Base-by-base conservation (phyloP, 2,888 invertebrate genomes). In the Hypomecis atomaria region DNA sequence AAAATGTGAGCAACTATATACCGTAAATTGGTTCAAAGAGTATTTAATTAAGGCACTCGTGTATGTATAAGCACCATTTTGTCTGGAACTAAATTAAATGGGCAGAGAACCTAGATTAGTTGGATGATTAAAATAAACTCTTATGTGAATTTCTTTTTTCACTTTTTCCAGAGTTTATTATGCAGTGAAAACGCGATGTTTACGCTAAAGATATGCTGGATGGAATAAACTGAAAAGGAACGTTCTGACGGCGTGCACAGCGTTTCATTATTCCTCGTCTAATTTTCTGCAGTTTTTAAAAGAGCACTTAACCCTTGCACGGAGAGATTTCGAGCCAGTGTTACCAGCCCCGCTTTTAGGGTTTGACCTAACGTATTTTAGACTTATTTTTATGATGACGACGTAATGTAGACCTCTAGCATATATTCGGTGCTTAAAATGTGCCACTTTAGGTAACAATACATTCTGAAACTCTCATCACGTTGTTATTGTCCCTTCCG, bases 261-360 rank as follows among this genome's bases (percentile, higher is more conserved):
- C 66, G 49, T 73, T 69, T 72, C 73, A 75, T 77, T 78, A 79
- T 81, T 76, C 72, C 69, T 59, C 73, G 82, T 83, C 79, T 82
- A 84, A 85, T 85, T 85, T 83, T 79, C 75, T 78, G 76, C 78
- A 82, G 77, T 74, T 81, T 80, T 79, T 78, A 82, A 79, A 77
- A 77, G 76, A 76, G 78, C 78, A 72, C 78, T 80, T 75, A 83
- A 81, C 76, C 76, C 74, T 76, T 71, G 78, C 77, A 73, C 70
- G 78, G 78, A 78, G 59, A 60, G 64, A 43, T 64, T 65, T 42
- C 59, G 53, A 52, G 63, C 23, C 23, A 23, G 23, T 23, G 23
- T 23, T 23, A 23, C 23, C 23, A 23, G 23, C 23, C 23, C 23
- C 3, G 23, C 23, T 23, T 23, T 23, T 23, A 23, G 23, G 23